These are phyloP conservation scores for Ophion ellenae DNA, from an alignment of 2,888 invertebrate species.

Conservation along the genomic window DNA sequence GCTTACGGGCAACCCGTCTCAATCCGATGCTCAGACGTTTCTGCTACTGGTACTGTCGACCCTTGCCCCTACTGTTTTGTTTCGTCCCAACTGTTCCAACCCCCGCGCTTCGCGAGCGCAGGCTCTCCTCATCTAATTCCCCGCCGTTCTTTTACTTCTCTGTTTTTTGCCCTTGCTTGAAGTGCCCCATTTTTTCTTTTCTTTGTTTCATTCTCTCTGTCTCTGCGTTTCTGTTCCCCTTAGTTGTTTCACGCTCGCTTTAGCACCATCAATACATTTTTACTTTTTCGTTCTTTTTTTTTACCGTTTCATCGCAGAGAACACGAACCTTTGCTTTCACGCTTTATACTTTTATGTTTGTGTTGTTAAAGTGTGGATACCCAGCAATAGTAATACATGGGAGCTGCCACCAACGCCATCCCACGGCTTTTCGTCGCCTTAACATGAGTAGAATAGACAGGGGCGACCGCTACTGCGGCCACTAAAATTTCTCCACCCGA, in stretches of 20 bases:
- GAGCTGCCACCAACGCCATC: slow-evolving; percentile 58
- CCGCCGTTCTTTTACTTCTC: slow-evolving; percentile 9
- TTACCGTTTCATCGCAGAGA: slow-evolving; percentile 57
- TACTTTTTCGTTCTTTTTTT: slow-evolving; percentile 52
- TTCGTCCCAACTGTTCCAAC: slow-evolving; percentile 80
- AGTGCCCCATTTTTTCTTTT: slow-evolving; percentile 61
- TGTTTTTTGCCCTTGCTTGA: slow-evolving; percentile 46
- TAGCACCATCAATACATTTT: slow-evolving; percentile 56
- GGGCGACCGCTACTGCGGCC: slow-evolving; percentile 49
- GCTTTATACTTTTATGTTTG: slow-evolving; percentile 48
- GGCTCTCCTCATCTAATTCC: slow-evolving; percentile 44
- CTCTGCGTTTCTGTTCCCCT: slow-evolving; percentile 59
- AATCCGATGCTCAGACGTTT: slow-evolving; percentile 80
- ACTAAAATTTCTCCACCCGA: slow-evolving; percentile 40
- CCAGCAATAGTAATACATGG: slow-evolving; percentile 42
- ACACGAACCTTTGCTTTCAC: slow-evolving; percentile 59
- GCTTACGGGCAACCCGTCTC: slow-evolving; percentile 64
- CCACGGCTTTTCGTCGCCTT: slow-evolving; percentile 52
- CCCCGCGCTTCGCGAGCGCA: slow-evolving; percentile 48
- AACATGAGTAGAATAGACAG: slow-evolving; percentile 18
- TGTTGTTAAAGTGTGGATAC: slow-evolving; percentile 59
- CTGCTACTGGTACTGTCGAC: slow-evolving; percentile 68
- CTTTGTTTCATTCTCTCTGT: slow-evolving; percentile 61
- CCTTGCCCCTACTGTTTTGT: slow-evolving; percentile 77
- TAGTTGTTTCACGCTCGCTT: slow-evolving; percentile 62